phyloP scores from a whole-genome alignment of 2,888 invertebrate species.

The Plemyria rubiginata region DNA sequence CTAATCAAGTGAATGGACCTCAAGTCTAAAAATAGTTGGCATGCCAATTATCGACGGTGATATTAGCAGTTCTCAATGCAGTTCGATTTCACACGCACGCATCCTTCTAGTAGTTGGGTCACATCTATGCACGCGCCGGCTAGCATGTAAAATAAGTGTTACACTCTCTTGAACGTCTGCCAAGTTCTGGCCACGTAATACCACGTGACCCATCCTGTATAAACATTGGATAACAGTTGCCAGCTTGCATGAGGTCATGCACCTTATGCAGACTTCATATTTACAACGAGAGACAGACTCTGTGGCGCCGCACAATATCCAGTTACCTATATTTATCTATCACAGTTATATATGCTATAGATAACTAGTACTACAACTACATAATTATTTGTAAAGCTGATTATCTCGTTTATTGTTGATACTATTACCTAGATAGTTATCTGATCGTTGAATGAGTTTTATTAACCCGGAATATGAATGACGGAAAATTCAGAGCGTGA shows the following conservation, averaged over 20 bases:
- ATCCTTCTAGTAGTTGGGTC: constrained; percentile 66
- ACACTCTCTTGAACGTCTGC: constrained; percentile 69
- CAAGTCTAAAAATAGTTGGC: constrained; percentile 34
- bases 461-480: constrained; percentile 58
- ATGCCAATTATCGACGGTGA: constrained; percentile 36
- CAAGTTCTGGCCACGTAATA: constrained; percentile 68
- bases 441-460: constrained; percentile 59
- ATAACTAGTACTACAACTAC: constrained; percentile 7
- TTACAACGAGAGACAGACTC: constrained; percentile 63
- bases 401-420: constrained; percentile 53
- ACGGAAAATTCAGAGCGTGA: constrained; percentile 74
- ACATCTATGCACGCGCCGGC: constrained; percentile 60
- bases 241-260: constrained; percentile 67
- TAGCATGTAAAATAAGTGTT: constrained; percentile 73
- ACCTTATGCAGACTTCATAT: constrained; percentile 65
- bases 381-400: constrained; percentile 51
- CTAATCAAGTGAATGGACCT: constrained; percentile 27
- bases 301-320: constrained; percentile 65
- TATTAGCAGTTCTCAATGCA: constrained; percentile 44
- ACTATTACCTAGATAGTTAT: constrained; percentile 19
- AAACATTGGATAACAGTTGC: constrained; percentile 71
- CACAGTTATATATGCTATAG: constrained; percentile 45
- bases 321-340: constrained; percentile 69
- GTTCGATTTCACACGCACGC: constrained; percentile 59
- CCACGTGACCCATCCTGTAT: constrained; percentile 67